Evolutionary conservation across 2,113 vertebrate genomes (phyloP), one percentile per base, ranked within the genome.

Genomic region (Myiopsitta monachus): DNA sequence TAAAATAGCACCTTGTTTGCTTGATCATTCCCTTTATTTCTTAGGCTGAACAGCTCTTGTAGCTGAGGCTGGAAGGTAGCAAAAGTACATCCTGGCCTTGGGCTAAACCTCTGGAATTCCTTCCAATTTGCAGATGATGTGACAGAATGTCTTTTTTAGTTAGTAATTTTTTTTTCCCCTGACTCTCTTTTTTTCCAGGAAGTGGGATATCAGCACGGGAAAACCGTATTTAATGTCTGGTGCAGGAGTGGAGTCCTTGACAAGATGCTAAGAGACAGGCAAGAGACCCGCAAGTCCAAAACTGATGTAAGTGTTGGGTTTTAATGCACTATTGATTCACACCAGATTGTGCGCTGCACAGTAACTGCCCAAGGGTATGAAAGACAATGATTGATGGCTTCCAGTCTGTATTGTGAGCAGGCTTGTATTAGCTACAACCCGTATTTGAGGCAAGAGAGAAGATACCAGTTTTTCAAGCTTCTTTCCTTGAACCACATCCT

Each of bases 141-240:
- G 22, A 47, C 27, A 19, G 30, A 15, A 31, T 51, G 0, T 2
- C 18, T 41, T 61, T n/a, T 69, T 46, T 36, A 46, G 17, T 12
- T 59, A 39, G 18, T 73, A 51, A 72, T 63, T n/a, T 41, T 24
- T 41, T 24, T 33, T 31, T 0, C 3, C 19, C 28, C 19, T 10
- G 4, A 33, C 18, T 68, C 2, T 85, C 4, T 24, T 24, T 72
- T 55, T 57, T 77, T 44, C 31, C 93, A 99, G 99, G 99, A 99
- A 55, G 99, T 99, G 86, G 99, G 99, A 24, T 99, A 99, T 95
- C 99, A 98, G 92, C 99, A 99, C 0, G 99, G 98, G 13, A 98
- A 98, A 94, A 99, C 98, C 0, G 93, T 99, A 12, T 99, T 99
- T 73, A 98, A 98, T 16, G 98, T 99, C 92, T 99, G 99, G 99